Evolutionary conservation across 2,113 vertebrate species (phyloP).

Genomic region (Piliocolobus tephrosceles): DNA sequence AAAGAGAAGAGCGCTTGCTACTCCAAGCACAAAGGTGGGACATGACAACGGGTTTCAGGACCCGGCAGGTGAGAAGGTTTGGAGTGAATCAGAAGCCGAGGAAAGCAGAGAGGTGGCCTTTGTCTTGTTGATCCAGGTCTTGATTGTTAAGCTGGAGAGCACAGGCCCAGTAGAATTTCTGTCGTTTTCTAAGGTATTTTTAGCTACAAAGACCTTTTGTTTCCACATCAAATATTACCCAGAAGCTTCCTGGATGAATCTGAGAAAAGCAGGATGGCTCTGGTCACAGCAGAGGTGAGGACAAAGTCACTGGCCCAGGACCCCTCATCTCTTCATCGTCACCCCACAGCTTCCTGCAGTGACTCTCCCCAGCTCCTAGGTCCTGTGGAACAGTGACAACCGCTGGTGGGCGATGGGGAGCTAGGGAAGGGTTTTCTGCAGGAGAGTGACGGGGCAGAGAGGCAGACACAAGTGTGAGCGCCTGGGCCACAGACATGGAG

Average conservation of each 20-base stretch:
- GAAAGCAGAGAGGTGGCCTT: accelerated
- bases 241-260: neutral
- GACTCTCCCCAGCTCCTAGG: neutral
- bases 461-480: accelerated
- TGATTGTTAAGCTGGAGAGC: neutral
- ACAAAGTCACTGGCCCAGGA: neutral
- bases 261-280: neutral
- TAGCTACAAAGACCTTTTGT: neutral
- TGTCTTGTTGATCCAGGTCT: accelerated
- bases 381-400: too few relatives aligned
- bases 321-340: accelerated
- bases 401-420: accelerated
- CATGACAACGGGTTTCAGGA: neutral
- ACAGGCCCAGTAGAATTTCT: accelerated
- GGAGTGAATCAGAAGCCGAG: neutral
- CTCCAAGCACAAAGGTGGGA: neutral
- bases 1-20: neutral
- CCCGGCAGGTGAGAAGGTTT: accelerated
- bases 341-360: too few relatives aligned
- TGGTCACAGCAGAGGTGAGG: neutral
- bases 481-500: neutral
- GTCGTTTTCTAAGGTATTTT: neutral
- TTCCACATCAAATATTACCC: constrained; percentile 3
- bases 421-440: neutral
- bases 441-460: neutral